Conservation (phyloP, 1,140 invertebrate genomes). For the Gerris buenoi region DNA sequence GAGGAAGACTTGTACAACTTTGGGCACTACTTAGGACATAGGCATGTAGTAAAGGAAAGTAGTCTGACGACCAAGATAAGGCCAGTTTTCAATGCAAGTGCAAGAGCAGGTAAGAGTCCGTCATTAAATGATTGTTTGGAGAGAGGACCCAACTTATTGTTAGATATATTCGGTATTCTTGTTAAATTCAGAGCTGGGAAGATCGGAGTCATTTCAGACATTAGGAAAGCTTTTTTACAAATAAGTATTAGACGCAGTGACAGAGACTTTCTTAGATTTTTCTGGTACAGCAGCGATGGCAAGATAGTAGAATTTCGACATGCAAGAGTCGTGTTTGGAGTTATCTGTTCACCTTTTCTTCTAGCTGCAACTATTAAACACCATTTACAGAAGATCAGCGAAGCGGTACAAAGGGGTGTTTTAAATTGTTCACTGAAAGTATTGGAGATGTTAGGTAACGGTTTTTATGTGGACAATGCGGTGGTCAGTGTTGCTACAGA, state of each 20-base stretch:
- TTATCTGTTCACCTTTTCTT: not conserved
- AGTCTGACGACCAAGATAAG: too few relatives aligned
- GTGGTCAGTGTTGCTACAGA: too few relatives aligned
- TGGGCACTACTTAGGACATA: too few relatives aligned
- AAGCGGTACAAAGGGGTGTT: not conserved
- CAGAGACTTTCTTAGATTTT: not conserved
- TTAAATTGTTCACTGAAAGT: too few relatives aligned
- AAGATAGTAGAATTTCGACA: not conserved
- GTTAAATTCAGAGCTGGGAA: constrained; percentile 27
- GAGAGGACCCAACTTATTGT: constrained; percentile 29
- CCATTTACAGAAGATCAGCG: not conserved
- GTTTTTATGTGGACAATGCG: too few relatives aligned
- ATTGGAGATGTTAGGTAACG: too few relatives aligned
- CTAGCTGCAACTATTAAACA: not conserved
- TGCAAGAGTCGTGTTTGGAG: not conserved
- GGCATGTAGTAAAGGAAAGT: too few relatives aligned
- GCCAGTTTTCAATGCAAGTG: constrained; percentile 27
- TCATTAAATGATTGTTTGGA: constrained; percentile 28
- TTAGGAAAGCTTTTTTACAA: not conserved
- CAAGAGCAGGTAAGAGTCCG: constrained; percentile 15
- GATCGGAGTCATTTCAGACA: constrained; percentile 23
- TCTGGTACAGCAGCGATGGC: not conserved
- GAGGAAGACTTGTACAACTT: too few relatives aligned
- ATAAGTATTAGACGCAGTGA: not conserved
- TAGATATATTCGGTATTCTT: constrained; percentile 28